Percentiles rank a stretch among this genome's conserved stretches.
Conservation (phyloP, 2,113 vertebrate genomes). For the Chlorodrepanis virens region DNA sequence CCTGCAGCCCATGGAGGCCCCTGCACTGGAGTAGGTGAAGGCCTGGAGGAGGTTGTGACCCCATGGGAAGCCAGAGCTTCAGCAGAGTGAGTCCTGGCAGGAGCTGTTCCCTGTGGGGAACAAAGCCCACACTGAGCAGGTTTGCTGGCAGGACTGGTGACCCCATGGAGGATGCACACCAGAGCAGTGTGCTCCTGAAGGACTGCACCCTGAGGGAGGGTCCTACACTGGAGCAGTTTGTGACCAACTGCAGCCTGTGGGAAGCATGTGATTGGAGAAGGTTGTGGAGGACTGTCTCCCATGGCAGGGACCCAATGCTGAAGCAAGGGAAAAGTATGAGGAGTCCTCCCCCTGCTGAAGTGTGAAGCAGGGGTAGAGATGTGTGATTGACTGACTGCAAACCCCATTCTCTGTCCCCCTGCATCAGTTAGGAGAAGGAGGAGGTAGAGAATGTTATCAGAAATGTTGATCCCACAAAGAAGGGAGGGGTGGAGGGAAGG, state of each 20-base stretch:
- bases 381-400: neutral
- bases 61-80: neutral
- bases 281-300: neutral
- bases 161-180: neutral
- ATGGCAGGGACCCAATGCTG: neutral
- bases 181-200: neutral
- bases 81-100: neutral
- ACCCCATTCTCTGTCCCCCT: neutral
- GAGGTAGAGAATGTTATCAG: neutral
- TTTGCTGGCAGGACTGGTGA: neutral
- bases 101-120: neutral
- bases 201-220: no score
- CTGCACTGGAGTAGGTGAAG: neutral
- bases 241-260: neutral
- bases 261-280: neutral
- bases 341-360: neutral
- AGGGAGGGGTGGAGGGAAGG: neutral
- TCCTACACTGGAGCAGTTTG: neutral
- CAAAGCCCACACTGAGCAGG: accelerated
- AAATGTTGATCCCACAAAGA: neutral
- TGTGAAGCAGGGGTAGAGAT: neutral
- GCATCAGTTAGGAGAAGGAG: neutral
- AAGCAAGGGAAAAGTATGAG: neutral
- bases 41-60: neutral
- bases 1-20: neutral